Conservation (phyloP, 2,888 invertebrate genomes). For the Tethea ocularis region DNA sequence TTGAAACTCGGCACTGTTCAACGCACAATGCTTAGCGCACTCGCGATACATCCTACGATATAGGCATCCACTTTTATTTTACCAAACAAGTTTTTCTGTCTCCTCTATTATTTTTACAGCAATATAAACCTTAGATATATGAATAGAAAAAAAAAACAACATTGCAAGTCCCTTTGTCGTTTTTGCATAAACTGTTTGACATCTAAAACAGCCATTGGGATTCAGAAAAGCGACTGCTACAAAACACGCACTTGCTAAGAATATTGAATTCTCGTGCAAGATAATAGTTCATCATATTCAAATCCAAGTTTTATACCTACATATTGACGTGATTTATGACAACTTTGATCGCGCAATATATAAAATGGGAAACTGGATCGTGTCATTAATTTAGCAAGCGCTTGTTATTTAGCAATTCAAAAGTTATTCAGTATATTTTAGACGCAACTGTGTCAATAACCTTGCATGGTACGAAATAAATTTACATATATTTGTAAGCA, state of each 20-base stretch:
- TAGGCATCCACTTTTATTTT: conserved; percentile 12
- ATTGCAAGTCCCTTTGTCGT: conserved; percentile 40
- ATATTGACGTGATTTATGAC: conserved; percentile 52
- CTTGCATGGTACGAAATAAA: conserved; percentile 68
- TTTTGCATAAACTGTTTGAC: conserved; percentile 26
- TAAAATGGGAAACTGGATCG: conserved; percentile 61
- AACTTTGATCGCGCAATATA: conserved; percentile 47
- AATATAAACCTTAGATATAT: conserved; percentile 29
- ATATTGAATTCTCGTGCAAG: conserved; percentile 45
- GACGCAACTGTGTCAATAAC: conserved; percentile 76
- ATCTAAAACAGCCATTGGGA: conserved; percentile 51
- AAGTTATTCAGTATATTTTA: conserved; percentile 59
- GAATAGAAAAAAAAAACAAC: conserved; percentile 25
- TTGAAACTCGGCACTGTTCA: conserved; percentile 45
- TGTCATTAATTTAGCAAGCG: conserved; percentile 62
- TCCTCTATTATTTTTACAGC: conserved; percentile 20
- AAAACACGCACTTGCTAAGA: conserved; percentile 45
- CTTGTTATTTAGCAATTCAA: conserved; percentile 65
- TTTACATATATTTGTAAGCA: conserved; percentile 67
- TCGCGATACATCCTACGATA: conserved; percentile 58
- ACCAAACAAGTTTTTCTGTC: conserved; percentile 13
- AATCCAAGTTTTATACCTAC: conserved; percentile 30
- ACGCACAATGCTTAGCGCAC: conserved; percentile 46
- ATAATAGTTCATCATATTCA: conserved; percentile 43
- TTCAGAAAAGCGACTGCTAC: conserved; percentile 51